These are phyloP conservation scores for Poecilia velifera DNA, from an alignment of 2,797 vertebrate genomes.

Conservation along the genomic window DNA sequence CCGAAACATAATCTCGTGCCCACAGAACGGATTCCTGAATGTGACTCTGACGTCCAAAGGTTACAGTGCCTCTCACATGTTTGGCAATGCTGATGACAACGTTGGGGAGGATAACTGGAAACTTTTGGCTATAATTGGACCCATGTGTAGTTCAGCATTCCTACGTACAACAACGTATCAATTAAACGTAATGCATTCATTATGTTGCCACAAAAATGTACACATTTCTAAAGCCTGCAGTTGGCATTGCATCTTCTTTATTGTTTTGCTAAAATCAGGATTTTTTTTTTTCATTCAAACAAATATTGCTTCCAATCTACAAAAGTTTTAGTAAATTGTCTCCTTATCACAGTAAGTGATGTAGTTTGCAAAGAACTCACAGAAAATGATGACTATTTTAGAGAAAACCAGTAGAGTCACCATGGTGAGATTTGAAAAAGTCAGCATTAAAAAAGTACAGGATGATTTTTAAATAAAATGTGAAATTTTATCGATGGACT, in stretches of 20 bases:
- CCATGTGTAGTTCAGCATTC: slow-evolving; percentile 1
- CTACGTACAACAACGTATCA: neutral
- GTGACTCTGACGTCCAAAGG: slow-evolving; percentile 11
- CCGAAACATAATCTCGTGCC: slow-evolving; percentile 34
- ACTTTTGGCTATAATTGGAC: slow-evolving; percentile 8
- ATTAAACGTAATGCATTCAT: neutral
- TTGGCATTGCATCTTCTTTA: neutral
- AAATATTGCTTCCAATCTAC: neutral
- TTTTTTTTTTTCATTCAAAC: neutral
- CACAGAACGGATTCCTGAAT: slow-evolving; percentile 31
- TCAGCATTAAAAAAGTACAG: neutral
- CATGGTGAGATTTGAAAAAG: neutral
- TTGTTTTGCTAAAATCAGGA: neutral
- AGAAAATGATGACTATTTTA: neutral
- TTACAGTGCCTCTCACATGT: neutral
- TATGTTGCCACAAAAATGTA: neutral
- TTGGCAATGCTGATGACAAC: slow-evolving; percentile 4
- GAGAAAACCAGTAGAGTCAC: neutral
- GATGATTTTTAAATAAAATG: neutral
- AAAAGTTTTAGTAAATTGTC: neutral
- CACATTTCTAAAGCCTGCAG: neutral
- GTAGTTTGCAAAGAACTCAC: neutral
- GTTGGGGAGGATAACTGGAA: neutral
- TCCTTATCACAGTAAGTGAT: neutral
- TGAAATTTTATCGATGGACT: neutral